Percentiles rank a stretch among this genome's conserved stretches.
phyloP scores from a whole-genome alignment of 1,140 invertebrate genomes.

The Streblospio benedicti region DNA sequence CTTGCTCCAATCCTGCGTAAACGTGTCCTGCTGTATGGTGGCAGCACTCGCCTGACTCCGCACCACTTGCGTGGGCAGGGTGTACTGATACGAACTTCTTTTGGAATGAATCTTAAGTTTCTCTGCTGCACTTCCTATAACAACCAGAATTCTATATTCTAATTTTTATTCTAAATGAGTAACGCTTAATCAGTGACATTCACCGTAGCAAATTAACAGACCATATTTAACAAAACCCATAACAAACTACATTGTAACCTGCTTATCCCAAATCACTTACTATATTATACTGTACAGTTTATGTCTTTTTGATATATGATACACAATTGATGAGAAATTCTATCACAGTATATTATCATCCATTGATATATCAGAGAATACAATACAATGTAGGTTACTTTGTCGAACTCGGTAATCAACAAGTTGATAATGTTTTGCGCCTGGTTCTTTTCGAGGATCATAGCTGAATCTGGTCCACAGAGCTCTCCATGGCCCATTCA shows the following conservation, averaged over 20 bases:
- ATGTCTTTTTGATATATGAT: too few relatives aligned
- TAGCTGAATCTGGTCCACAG: conserved; percentile 78
- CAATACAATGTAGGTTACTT: conserved; percentile 27
- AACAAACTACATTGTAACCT: too few relatives aligned
- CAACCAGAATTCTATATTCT: neutral
- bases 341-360: too few relatives aligned
- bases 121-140: conserved; percentile 14
- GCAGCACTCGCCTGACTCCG: neutral
- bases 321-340: too few relatives aligned
- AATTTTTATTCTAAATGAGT: too few relatives aligned
- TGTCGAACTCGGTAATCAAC: conserved; percentile 73
- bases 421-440: conserved; percentile 70
- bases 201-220: too few relatives aligned
- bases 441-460: conserved; percentile 71
- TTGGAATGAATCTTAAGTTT: conserved; percentile 14
- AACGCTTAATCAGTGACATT: too few relatives aligned
- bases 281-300: too few relatives aligned
- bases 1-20: neutral
- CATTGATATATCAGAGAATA: too few relatives aligned
- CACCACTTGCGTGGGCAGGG: conserved; percentile 16
- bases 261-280: too few relatives aligned
- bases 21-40: conserved; percentile 8
- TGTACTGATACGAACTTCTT: conserved; percentile 19
- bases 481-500: conserved; percentile 77
- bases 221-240: too few relatives aligned